Percentiles rank a stretch among this genome's conserved stretches.
These are phyloP conservation scores for Drosophila orena DNA, from an alignment of 1,140 invertebrate genomes.

Conservation along the genomic window DNA sequence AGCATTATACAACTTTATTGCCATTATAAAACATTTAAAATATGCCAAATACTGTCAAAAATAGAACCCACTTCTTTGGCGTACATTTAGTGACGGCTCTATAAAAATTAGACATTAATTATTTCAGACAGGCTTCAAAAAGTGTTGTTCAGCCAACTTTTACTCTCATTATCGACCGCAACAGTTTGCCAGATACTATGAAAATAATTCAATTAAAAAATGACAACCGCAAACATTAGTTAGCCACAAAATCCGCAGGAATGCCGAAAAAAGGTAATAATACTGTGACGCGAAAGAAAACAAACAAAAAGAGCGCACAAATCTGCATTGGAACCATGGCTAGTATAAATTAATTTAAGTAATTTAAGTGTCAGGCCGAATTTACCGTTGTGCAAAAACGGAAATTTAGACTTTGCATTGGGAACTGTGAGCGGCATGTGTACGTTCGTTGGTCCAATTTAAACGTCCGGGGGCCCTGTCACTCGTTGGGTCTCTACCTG, in stretches of 20 bases:
- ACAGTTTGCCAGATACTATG: conserved; percentile 17
- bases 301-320: conserved; percentile 36
- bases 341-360: conserved; percentile 77
- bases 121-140: neutral
- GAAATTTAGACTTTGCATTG: conserved; percentile 44
- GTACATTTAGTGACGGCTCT: neutral
- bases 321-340: conserved; percentile 49
- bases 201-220: conserved; percentile 62
- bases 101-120: no score
- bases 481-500: conserved; percentile 46
- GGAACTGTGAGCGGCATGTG: conserved; percentile 41
- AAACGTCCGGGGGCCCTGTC: conserved; percentile 49
- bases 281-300: conserved; percentile 1
- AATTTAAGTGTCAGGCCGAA: conserved; percentile 64
- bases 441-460: conserved; percentile 46
- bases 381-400: conserved; percentile 36
- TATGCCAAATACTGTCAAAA: no score
- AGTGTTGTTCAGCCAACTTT: neutral
- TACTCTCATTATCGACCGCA: conserved; percentile 5
- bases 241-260: conserved; percentile 53
- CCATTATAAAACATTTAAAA: neutral
- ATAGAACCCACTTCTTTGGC: neutral
- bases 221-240: conserved; percentile 68
- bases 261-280: conserved; percentile 9
- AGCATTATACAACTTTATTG: no score